phyloP scores from a whole-genome alignment of 1,140 invertebrate species.

The Bombus picipes region DNA sequence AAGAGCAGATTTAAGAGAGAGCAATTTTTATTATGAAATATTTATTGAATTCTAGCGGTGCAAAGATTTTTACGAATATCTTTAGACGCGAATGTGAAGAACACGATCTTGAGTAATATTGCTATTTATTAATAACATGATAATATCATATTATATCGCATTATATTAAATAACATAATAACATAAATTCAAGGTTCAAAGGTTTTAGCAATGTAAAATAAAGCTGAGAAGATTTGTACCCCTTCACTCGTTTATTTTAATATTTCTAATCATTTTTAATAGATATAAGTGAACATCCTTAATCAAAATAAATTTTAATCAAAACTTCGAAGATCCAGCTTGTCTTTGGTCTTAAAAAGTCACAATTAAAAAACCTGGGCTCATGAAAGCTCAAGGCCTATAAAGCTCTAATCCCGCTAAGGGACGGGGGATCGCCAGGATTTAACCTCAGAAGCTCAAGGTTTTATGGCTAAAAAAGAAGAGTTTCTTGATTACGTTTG shows the following conservation, averaged over 20 bases:
- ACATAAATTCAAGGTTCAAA: background rate
- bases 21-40: background rate
- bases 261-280: background rate
- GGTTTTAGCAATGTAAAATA: background rate
- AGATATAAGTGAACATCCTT: background rate
- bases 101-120: background rate
- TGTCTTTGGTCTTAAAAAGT: background rate
- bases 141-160: background rate
- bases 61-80: too few species aligned
- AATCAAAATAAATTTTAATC: background rate
- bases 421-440: background rate
- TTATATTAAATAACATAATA: background rate
- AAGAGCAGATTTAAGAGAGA: background rate
- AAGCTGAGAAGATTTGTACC: background rate
- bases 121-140: background rate
- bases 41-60: too few species aligned
- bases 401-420: conserved; percentile 2
- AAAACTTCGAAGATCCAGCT: background rate
- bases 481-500: background rate
- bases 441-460: background rate
- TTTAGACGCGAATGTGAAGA: too few species aligned
- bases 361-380: background rate
- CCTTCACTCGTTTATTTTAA: background rate
- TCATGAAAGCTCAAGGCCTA: background rate
- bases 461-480: background rate